Conservation (phyloP, 2,797 vertebrate species). For the Limnodromus scolopaceus region DNA sequence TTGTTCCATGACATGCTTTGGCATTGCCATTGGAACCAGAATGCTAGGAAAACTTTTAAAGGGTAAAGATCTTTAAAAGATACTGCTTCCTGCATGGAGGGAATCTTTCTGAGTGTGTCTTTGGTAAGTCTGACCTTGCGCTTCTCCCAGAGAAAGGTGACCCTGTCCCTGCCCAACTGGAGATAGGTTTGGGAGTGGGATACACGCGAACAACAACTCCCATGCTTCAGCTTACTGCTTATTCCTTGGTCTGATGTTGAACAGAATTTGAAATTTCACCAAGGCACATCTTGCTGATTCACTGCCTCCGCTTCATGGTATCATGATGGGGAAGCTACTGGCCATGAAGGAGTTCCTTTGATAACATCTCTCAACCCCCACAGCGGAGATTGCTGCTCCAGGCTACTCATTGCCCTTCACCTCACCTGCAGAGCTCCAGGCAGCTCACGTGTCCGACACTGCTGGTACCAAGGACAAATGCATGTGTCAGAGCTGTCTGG, state of each 20-base stretch:
- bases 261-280: neutral
- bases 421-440: neutral
- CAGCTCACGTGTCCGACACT: neutral
- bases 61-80: neutral
- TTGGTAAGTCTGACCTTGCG: neutral
- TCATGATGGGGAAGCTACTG: neutral
- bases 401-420: neutral
- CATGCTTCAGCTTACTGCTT: neutral
- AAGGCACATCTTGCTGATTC: neutral
- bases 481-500: neutral
- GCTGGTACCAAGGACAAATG: neutral
- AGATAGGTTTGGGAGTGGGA: neutral
- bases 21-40: neutral
- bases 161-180: neutral
- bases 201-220: neutral
- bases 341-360: neutral
- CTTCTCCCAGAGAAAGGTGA: neutral
- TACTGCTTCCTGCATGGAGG: neutral
- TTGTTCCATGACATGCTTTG: neutral
- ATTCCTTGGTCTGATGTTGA: neutral
- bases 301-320: neutral
- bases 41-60: neutral
- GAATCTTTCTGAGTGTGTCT: neutral
- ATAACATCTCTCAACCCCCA: neutral
- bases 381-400: neutral